Percentiles rank a stretch among this genome's conserved stretches.
Conservation (phyloP, 2,113 vertebrate species). For the Kryptolebias marmoratus region DNA sequence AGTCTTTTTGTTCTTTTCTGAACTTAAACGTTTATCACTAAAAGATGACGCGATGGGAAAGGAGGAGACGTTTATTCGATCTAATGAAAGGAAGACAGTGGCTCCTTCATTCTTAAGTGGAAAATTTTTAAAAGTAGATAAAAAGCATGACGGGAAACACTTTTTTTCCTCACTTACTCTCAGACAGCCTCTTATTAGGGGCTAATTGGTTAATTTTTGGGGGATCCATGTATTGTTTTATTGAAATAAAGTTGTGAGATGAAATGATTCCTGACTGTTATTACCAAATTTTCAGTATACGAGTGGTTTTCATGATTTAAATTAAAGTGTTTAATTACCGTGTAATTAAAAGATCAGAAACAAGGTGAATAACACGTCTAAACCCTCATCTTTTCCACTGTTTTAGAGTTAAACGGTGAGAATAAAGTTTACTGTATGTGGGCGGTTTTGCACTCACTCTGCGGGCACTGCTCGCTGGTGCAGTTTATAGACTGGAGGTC, state of each 20-base stretch:
- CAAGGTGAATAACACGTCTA: conserved; percentile 6
- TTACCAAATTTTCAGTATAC: background rate
- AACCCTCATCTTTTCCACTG: conserved; percentile 2
- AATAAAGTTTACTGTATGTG: conserved; percentile 18
- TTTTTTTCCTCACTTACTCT: background rate
- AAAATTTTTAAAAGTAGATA: conserved; percentile 5
- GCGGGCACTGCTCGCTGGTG: conserved; percentile 93
- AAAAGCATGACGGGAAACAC: no score
- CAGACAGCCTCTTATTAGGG: background rate
- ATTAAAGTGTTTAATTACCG: background rate
- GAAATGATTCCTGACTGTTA: background rate
- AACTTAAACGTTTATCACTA: conserved; percentile 16
- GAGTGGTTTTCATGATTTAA: no score
- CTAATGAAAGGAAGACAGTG: conserved; percentile 11
- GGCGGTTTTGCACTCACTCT: conserved; percentile 85
- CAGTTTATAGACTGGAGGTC: conserved; percentile 96
- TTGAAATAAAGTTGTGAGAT: conserved; percentile 1
- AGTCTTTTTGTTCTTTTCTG: conserved; percentile 13
- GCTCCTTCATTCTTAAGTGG: background rate
- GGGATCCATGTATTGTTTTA: conserved; percentile 17
- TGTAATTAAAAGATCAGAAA: background rate
- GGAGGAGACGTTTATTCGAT: conserved; percentile 29
- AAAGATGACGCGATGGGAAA: conserved; percentile 16
- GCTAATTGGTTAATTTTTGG: conserved; percentile 29
- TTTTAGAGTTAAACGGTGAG: conserved; percentile 13